phyloP scores from a whole-genome alignment of 1,140 invertebrate species.

The Sinella curviseta region DNA sequence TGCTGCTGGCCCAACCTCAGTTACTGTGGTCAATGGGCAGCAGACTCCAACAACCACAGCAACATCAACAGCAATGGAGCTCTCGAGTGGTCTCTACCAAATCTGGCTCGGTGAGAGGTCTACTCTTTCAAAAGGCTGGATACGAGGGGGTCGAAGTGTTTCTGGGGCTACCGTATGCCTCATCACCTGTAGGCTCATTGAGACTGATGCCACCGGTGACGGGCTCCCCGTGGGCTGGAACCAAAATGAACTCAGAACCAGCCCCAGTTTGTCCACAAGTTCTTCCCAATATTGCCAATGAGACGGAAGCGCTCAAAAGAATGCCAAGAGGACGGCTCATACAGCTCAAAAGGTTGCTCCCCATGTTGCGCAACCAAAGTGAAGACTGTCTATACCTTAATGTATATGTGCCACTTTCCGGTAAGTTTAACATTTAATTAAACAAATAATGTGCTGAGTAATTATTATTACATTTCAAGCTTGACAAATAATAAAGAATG shows the following conservation, averaged over 20 bases:
- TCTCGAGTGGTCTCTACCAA: constrained; percentile 66
- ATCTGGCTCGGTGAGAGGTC: constrained; percentile 67
- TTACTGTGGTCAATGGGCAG: constrained; percentile 17
- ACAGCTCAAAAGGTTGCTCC: constrained; percentile 79
- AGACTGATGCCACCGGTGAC: constrained; percentile 66
- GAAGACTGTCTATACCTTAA: constrained; percentile 97
- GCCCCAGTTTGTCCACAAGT: constrained; percentile 89
- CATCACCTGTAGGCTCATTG: constrained; percentile 56
- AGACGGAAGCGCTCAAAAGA: constrained; percentile 71
- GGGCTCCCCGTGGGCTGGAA: constrained; percentile 74
- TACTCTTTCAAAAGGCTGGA: constrained; percentile 71
- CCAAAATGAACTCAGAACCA: constrained; percentile 85
- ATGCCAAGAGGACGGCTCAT: constrained; percentile 85
- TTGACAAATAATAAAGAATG: no score
- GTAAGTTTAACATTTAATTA: constrained; percentile 62
- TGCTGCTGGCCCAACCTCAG: neutral
- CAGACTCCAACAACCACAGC: constrained; percentile 3
- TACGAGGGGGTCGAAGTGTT: constrained; percentile 77
- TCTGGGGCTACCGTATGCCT: constrained; percentile 65
- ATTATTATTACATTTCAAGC: no score
- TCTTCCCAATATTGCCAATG: constrained; percentile 69
- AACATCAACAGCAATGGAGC: constrained; percentile 51
- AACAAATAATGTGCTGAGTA: no score
- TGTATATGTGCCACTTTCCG: constrained; percentile 91
- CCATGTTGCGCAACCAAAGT: constrained; percentile 83